Evolutionary conservation across 1,140 invertebrate species (phyloP), one percentile per base, ranked within the genome.

Genomic region (Cardiocondyla obscurior): DNA sequence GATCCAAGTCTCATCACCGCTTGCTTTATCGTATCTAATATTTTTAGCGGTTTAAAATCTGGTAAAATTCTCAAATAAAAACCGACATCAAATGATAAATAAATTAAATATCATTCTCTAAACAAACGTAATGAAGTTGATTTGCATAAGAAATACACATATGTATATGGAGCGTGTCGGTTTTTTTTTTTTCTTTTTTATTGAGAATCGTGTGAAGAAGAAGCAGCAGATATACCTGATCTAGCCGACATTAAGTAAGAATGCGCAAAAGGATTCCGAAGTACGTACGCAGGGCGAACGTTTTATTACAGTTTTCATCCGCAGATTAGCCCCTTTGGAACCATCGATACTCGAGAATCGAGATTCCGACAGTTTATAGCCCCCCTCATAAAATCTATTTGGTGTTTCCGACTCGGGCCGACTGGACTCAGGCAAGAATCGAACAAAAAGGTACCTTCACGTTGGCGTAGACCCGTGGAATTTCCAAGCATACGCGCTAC

Each of bases 281-380:
- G 51, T 86, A 81, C 74, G 67, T 82, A 64, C 82, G 36, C 33
- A 42, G 73, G 51, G 1, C 33, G 58, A 46, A 82, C 86, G 87
- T 92, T 92, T 92, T 92, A 92, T 92, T 92, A 91, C 90, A 92
- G 88, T 91, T 91, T 91, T 90, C 90, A 91, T 90, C 89, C 89
- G 86, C 87, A 90, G 91, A 92, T 92, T 92, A 92, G 90, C 85
- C 91, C 90, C 90, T 91, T 91, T 90, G 88, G 91, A 91, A 88
- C 83, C 87, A 88, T 90, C 89, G 90, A 91, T 89, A 88, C 84
- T 85, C 89, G 86, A 73, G 70, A 58, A 73, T 60, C 67, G 67
- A 70, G 67, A 90, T 90, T 85, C 86, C 74, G 67, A 82, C 42
- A 67, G 58, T 73, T 90, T 92, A 91, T 87, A 86, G 73, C 91